Conservation (phyloP, 2,888 invertebrate genomes). For the Petrolisthes manimaculis region DNA sequence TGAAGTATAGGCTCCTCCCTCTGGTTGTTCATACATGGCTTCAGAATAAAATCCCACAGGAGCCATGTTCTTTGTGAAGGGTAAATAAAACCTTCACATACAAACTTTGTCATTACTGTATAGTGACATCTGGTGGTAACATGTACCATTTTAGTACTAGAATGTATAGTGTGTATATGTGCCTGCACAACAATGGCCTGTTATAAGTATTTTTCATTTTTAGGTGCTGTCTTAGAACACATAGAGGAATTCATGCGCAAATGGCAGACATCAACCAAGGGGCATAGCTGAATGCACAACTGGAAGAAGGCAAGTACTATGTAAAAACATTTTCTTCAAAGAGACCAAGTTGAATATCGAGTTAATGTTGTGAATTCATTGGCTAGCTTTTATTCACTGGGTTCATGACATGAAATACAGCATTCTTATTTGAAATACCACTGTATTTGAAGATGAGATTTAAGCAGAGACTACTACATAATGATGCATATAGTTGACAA, state of each 20-base stretch:
- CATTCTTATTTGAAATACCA: not conserved
- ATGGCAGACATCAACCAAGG: slow-evolving; percentile 83
- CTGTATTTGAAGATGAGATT: not conserved
- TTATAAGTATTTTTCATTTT: not conserved
- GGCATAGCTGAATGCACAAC: slow-evolving; percentile 75
- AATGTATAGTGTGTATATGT: no score
- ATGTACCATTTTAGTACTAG: no score
- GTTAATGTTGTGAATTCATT: not conserved
- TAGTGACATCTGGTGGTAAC: no score
- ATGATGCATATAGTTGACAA: no score
- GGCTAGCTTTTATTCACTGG: not conserved
- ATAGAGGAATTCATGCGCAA: slow-evolving; percentile 86
- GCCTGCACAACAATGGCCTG: no score
- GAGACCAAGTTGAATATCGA: not conserved
- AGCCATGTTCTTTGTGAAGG: no score
- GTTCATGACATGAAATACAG: not conserved
- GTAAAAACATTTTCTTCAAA: not conserved
- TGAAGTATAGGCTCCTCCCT: no score
- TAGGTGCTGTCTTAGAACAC: slow-evolving; percentile 84
- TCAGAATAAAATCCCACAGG: no score
- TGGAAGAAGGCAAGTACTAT: slow-evolving; percentile 21
- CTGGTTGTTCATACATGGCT: no score
- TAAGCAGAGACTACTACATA: no score
- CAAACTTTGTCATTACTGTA: no score
- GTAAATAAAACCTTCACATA: no score